Base-by-base conservation (phyloP, 2,888 invertebrate genomes). In the Carabus problematicus region DNA sequence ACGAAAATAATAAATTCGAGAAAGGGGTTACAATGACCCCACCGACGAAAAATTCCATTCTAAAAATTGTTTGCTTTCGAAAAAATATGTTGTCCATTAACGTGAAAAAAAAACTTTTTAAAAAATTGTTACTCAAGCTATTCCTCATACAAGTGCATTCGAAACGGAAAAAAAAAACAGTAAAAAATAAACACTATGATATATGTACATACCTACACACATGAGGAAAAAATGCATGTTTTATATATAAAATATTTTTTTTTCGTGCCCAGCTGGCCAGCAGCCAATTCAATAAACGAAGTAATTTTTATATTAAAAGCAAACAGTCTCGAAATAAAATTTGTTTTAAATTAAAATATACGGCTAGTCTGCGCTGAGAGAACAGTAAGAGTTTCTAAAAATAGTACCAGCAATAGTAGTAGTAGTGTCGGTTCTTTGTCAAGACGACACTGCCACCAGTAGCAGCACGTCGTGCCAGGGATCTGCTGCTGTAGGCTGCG, bases 241-340 rank as follows among this genome's bases (percentile, higher is more conserved):
- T 66, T 66, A 66, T 47, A 66, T 56, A 67, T 67, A 67, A 60
- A 66, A 59, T 58, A 58, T 41, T 62, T 62, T 62, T 55, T 69
- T 62, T 69, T 55, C 14, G 55, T 29, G n/a, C 29, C 11, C 29
- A 1, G 40, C 47, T 69, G 69, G 69, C 61, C 29, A 8, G 41
- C 11, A 55, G 61, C 69, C 69, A 69, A 69, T 69, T 69, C 69
- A 62, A 69, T 69, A 69, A 62, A 61, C 62, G 54, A 39, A 61
- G 69, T 69, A 69, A 69, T 69, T 69, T 69, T 69, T 62, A 69
- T 69, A 69, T 69, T 69, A 69, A 69, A 69, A 69, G 62, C 56
- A 69, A 69, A 69, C 68, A 68, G 45, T n/a, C 18, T 47, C 54
- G 64, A 64, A 64, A 64, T 54, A 64, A 64, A 66, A 66, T 66